phyloP scores from a whole-genome alignment of 1,140 invertebrate species.

The Colletes gigas region DNA sequence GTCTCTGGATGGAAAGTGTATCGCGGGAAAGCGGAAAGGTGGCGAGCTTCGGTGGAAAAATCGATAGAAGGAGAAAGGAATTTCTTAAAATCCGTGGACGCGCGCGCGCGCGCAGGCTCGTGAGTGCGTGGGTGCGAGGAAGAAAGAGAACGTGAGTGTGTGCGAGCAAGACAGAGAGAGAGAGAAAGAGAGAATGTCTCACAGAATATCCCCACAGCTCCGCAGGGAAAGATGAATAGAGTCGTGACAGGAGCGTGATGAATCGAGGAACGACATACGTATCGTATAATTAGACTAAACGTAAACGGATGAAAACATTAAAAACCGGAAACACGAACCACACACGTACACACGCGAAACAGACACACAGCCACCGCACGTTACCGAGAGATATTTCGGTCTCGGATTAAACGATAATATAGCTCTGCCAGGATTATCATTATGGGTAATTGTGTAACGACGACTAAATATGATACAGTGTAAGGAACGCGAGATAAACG shows the following conservation, averaged over 20 bases:
- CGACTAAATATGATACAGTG: constrained; percentile 73
- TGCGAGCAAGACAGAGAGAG: constrained; percentile 15
- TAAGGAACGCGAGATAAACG: neutral
- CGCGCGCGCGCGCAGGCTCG: constrained; percentile 23
- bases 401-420: constrained; percentile 68
- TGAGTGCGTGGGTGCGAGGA: neutral
- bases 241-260: constrained; percentile 27
- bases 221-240: constrained; percentile 28
- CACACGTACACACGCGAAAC: neutral
- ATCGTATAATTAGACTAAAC: constrained; percentile 44
- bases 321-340: constrained; percentile 6
- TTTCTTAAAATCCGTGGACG: constrained; percentile 18
- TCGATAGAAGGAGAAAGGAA: constrained; percentile 46
- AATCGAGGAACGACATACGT: constrained; percentile 4
- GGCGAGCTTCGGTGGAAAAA: constrained; percentile 33
- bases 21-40: neutral
- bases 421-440: constrained; percentile 73
- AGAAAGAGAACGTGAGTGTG: constrained; percentile 24
- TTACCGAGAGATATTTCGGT: constrained; percentile 16
- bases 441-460: constrained; percentile 78
- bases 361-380: constrained; percentile 26
- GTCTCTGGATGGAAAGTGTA: neutral
- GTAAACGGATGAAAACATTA: neutral
- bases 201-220: neutral
- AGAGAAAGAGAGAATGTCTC: neutral